A percentile compares a stretch with the other conserved stretches of the same genome.
Evolutionary conservation across 2,797 vertebrate species (phyloP).

Genomic region (Acanthopagrus latus): DNA sequence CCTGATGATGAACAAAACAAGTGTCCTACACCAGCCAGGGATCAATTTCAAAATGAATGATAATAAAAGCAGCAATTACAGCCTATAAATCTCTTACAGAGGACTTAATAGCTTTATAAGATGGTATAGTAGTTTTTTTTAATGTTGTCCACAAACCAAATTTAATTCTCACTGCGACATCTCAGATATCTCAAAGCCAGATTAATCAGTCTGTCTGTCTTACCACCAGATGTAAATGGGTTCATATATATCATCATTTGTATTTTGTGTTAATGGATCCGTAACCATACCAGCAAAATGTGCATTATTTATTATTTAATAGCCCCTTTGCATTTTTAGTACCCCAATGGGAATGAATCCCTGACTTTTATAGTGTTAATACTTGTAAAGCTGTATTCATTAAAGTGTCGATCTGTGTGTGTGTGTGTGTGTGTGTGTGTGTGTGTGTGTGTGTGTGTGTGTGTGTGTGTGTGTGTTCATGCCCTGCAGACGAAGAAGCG

Average conservation of each 20-base stretch:
- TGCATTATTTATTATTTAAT: neutral
- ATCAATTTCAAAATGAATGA: neutral
- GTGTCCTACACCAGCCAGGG: neutral
- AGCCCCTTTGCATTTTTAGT: neutral
- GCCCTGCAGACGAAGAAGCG: conserved; percentile 89
- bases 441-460: neutral
- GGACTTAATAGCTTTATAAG: neutral
- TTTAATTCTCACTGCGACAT: neutral
- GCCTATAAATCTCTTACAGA: neutral
- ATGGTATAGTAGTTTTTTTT: neutral
- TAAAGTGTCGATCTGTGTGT: neutral
- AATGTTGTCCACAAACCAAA: neutral
- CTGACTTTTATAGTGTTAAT: conserved; percentile 10
- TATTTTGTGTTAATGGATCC: neutral
- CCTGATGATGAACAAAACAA: neutral
- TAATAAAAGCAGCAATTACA: neutral
- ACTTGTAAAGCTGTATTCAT: neutral
- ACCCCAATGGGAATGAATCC: neutral
- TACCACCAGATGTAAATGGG: neutral
- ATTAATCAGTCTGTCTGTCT: neutral
- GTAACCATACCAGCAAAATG: neutral
- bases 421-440: conserved; percentile 22
- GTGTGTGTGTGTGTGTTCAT: conserved; percentile 17
- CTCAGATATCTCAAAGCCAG: neutral
- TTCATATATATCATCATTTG: neutral